Evolutionary conservation across 2,888 invertebrate species (phyloP).

Genomic region (Gymnocheta viridis): DNA sequence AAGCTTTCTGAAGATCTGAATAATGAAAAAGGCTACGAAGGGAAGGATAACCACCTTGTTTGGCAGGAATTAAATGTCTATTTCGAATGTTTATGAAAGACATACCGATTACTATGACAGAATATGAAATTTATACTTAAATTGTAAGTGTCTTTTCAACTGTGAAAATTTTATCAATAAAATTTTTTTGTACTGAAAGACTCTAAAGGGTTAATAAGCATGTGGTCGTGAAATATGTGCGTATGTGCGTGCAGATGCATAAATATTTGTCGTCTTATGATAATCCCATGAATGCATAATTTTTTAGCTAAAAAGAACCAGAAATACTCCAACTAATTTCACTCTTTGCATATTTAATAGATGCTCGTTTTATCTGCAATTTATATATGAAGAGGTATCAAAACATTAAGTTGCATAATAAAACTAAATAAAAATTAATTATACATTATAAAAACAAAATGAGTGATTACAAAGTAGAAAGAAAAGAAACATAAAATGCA

Average conservation of each 20-base stretch:
- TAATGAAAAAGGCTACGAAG: too few species aligned
- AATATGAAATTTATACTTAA: too few species aligned
- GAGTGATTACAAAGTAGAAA: neutral
- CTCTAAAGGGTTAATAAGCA: neutral
- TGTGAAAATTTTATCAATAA: neutral
- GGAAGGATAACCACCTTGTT: too few species aligned
- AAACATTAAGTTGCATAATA: constrained; percentile 23
- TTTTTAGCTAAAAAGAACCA: neutral
- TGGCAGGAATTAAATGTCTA: too few species aligned
- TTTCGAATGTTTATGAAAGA: too few species aligned
- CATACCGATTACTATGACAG: too few species aligned
- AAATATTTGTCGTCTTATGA: constrained; percentile 17
- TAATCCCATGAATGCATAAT: constrained; percentile 31
- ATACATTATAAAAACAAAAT: neutral
- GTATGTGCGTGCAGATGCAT: neutral
- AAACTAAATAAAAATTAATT: constrained; percentile 40
- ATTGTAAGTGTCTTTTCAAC: too few species aligned
- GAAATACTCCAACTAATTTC: neutral
- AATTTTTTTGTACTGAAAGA: neutral
- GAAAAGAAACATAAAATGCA: neutral
- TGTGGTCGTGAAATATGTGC: neutral
- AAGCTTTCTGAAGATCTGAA: too few species aligned
- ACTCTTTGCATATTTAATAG: constrained; percentile 42
- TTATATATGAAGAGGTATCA: constrained; percentile 51
- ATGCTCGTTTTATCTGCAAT: constrained; percentile 45